A percentile compares a stretch with the other conserved stretches of the same genome.
Conservation (phyloP, 1,140 invertebrate genomes). For the Zaprionus capensis region DNA sequence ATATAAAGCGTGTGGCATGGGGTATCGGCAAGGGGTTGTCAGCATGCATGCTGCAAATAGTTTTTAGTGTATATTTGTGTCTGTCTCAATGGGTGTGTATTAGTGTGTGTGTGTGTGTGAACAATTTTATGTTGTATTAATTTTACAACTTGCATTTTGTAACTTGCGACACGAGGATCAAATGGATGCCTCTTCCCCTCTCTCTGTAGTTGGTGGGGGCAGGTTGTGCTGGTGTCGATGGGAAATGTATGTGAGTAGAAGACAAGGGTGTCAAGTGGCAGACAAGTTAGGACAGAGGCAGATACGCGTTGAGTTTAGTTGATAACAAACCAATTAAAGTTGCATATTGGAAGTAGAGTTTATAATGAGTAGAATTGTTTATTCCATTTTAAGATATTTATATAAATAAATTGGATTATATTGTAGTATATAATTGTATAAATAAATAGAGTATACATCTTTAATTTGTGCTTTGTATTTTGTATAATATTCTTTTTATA, state of each 20-base stretch:
- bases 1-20: not conserved
- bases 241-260: too few relatives aligned
- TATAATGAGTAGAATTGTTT: not conserved
- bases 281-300: too few relatives aligned
- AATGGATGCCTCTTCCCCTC: not conserved
- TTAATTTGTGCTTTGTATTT: too few relatives aligned
- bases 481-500: too few relatives aligned
- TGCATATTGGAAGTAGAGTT: not conserved
- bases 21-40: conserved; percentile 7
- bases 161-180: conserved; percentile 36
- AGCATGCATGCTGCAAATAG: conserved; percentile 52
- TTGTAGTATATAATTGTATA: not conserved
- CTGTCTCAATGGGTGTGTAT: not conserved
- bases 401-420: not conserved
- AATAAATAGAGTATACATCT: too few relatives aligned
- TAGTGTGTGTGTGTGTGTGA: conserved; percentile 23
- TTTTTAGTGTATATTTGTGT: conserved; percentile 24
- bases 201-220: too few relatives aligned
- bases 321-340: not conserved
- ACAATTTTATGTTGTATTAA: conserved; percentile 70
- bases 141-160: conserved; percentile 70
- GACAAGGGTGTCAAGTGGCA: too few relatives aligned
- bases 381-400: not conserved
- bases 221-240: not conserved
- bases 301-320: not conserved